Conservation (phyloP, 64 coral and sea anemone species). For the Acropora tenuis region DNA sequence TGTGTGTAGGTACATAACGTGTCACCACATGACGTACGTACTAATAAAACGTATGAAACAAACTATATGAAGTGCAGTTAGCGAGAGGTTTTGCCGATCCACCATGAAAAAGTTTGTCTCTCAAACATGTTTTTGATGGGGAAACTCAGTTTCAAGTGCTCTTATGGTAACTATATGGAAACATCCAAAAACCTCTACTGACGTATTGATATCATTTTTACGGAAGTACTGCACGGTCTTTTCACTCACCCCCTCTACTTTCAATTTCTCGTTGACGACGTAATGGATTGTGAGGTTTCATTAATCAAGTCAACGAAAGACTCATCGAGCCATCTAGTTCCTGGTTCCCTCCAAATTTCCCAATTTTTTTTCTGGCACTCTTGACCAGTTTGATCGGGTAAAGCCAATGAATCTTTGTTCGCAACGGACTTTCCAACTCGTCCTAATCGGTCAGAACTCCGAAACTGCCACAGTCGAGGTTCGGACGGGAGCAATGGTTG, state of each 20-base stretch:
- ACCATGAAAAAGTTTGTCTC: constrained; percentile 58
- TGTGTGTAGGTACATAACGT: too few relatives aligned
- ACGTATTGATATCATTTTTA: constrained; percentile 24
- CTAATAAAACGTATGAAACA: not conserved
- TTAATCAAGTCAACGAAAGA: not conserved
- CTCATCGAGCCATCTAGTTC: not conserved
- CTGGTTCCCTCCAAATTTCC: too few relatives aligned
- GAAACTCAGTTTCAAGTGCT: constrained; percentile 41
- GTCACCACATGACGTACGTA: too few relatives aligned
- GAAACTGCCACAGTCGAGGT: too few relatives aligned
- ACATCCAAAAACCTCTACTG: constrained; percentile 60
- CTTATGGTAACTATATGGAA: constrained; percentile 40
- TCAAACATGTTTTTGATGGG: constrained; percentile 2
- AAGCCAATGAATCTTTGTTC: too few relatives aligned
- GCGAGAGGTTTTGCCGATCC: constrained; percentile 33
- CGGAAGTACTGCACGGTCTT: not conserved
- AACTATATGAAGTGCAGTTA: constrained; percentile 45
- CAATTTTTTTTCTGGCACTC: too few relatives aligned
- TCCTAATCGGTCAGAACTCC: too few relatives aligned
- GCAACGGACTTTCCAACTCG: too few relatives aligned
- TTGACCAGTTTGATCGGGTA: too few relatives aligned
- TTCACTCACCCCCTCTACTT: constrained; percentile 36
- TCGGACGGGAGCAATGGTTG: too few relatives aligned
- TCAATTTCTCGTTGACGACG: not conserved
- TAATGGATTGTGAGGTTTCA: not conserved